Evolutionary conservation across 1,140 invertebrate genomes (phyloP).

Genomic region (Whitmania pigra): DNA sequence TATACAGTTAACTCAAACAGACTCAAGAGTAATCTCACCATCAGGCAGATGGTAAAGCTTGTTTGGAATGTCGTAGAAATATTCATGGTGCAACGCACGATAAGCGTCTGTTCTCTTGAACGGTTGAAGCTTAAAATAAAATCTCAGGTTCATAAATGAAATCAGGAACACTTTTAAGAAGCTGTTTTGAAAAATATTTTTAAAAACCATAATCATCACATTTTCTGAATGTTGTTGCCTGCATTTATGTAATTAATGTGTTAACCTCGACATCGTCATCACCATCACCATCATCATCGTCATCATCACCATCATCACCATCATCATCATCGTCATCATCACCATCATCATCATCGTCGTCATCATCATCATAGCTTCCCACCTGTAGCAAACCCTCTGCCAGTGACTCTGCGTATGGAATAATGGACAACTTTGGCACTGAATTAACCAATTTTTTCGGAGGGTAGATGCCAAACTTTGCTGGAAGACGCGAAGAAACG

Average conservation of each 20-base stretch:
- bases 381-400: conserved; percentile 64
- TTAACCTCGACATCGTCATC: neutral
- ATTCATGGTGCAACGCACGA: conserved; percentile 72
- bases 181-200: neutral
- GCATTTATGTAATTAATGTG: neutral
- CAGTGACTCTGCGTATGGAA: conserved; percentile 72
- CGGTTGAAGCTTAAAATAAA: conserved; percentile 63
- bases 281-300: neutral
- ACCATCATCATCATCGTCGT: neutral
- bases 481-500: conserved; percentile 38
- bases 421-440: conserved; percentile 74
- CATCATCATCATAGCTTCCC: conserved; percentile 16
- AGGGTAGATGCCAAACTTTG: conserved; percentile 63
- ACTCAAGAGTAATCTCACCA: conserved; percentile 26
- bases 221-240: conserved; percentile 11
- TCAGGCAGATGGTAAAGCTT: conserved; percentile 72
- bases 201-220: conserved; percentile 25
- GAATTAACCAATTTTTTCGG: conserved; percentile 64
- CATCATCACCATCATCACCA: neutral
- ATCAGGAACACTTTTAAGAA: neutral
- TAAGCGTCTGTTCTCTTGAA: conserved; percentile 69
- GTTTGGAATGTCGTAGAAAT: conserved; percentile 74
- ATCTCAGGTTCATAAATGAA: conserved; percentile 15
- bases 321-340: neutral
- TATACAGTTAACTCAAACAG: neutral